A percentile compares a stretch with the other conserved stretches of the same genome.
Conservation (phyloP, 2,888 invertebrate genomes). For the Vanessa cardui region DNA sequence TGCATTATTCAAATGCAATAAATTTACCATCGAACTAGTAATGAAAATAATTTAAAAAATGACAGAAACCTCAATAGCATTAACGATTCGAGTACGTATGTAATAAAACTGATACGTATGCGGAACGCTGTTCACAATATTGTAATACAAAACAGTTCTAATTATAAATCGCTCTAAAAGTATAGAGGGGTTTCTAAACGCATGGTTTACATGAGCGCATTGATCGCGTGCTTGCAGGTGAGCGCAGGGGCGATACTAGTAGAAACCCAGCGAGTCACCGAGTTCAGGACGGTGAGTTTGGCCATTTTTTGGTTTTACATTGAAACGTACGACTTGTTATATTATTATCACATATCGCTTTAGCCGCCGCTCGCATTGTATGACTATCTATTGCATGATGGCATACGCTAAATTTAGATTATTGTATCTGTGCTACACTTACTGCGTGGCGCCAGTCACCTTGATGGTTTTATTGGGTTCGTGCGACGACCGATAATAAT, state of each 20-base stretch:
- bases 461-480: slow-evolving; percentile 49
- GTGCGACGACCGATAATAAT: slow-evolving; percentile 10
- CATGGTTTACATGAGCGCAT: slow-evolving; percentile 70
- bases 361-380: slow-evolving; percentile 49
- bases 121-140: slow-evolving; percentile 11
- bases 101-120: not conserved
- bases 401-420: slow-evolving; percentile 67
- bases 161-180: slow-evolving; percentile 35
- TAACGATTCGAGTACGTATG: not conserved
- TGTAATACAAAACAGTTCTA: slow-evolving; percentile 25
- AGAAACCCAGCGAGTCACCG: slow-evolving; percentile 76
- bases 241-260: slow-evolving; percentile 78
- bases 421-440: slow-evolving; percentile 56
- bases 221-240: slow-evolving; percentile 80
- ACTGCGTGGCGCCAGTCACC: slow-evolving; percentile 63
- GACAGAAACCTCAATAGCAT: not conserved
- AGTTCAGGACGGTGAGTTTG: slow-evolving; percentile 76
- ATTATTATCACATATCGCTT: slow-evolving; percentile 26
- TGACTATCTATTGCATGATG: slow-evolving; percentile 65
- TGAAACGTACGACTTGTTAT: slow-evolving; percentile 17
- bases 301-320: slow-evolving; percentile 31
- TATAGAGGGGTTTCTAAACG: slow-evolving; percentile 52
- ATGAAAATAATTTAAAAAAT: not conserved
- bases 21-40: not conserved
- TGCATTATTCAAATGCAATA: slow-evolving; percentile 3